Percentiles rank a stretch among this genome's conserved stretches.
phyloP scores from a whole-genome alignment of 2,113 vertebrate genomes.

The Odontesthes bonariensis region DNA sequence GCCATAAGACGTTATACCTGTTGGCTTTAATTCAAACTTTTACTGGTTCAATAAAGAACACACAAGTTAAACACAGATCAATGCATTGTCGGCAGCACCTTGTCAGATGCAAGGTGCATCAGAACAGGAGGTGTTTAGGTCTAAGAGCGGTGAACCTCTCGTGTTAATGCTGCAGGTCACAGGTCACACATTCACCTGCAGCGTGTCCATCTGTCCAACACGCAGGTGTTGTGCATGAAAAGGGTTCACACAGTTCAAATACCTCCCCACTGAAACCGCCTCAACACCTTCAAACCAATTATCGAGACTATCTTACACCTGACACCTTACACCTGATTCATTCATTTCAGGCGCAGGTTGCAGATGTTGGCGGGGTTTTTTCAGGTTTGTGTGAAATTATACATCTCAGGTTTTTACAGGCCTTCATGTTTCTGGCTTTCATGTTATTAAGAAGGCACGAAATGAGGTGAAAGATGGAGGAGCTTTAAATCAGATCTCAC shows the following conservation, averaged over 20 bases:
- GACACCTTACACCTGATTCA: neutral
- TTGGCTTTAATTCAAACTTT: too few species aligned
- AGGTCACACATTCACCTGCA: constrained; percentile 28
- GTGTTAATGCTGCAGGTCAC: constrained; percentile 17
- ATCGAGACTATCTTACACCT: neutral
- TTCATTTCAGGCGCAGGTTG: neutral
- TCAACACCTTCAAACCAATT: neutral
- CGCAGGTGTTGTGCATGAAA: constrained; percentile 1
- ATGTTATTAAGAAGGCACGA: neutral
- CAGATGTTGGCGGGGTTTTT: neutral
- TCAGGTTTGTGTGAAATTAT: neutral
- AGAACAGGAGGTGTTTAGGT: neutral
- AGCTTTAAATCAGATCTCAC: constrained; percentile 24
- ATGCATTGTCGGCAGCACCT: neutral
- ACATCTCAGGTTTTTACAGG: too few species aligned
- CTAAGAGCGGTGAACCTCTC: neutral
- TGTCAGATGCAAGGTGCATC: neutral
- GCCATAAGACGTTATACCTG: too few species aligned
- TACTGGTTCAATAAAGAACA: too few species aligned
- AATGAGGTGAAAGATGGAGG: neutral
- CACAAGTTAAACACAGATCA: neutral
- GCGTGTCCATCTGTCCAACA: constrained; percentile 36
- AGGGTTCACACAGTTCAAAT: neutral
- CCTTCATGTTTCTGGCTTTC: neutral
- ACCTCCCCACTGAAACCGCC: neutral